These are phyloP conservation scores for Nephrocerus scutellatus DNA, from an alignment of 2,888 invertebrate species.

Conservation along the genomic window DNA sequence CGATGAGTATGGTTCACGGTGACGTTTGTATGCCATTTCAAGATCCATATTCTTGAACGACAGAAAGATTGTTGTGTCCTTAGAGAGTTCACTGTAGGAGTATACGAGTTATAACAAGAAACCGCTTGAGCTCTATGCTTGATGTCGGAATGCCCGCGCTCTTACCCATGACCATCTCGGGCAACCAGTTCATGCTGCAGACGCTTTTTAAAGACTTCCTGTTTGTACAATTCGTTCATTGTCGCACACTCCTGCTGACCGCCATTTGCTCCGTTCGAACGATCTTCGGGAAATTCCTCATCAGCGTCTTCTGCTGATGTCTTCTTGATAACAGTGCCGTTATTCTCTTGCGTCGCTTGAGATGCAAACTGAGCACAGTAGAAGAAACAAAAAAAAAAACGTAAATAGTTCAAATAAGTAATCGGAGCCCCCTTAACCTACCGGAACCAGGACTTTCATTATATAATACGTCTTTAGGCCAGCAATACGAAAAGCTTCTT, in stretches of 20 bases:
- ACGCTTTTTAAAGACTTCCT: slow-evolving; percentile 70
- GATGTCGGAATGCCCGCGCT: slow-evolving; percentile 28
- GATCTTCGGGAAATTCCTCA: slow-evolving; percentile 21
- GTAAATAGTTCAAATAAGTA: background rate
- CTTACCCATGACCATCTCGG: slow-evolving; percentile 74
- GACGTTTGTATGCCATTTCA: slow-evolving; percentile 60
- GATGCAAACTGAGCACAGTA: background rate
- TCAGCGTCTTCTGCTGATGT: slow-evolving; percentile 15
- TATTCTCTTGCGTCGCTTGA: background rate
- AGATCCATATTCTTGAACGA: slow-evolving; percentile 60
- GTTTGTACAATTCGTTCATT: slow-evolving; percentile 48
- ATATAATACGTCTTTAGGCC: slow-evolving; percentile 91
- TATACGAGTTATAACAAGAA: slow-evolving; percentile 3
- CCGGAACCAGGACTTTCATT: slow-evolving; percentile 74
- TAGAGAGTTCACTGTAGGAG: slow-evolving; percentile 50
- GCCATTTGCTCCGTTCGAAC: slow-evolving; percentile 41
- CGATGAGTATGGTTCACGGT: slow-evolving; percentile 60
- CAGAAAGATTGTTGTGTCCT: slow-evolving; percentile 59
- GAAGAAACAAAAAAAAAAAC: slow-evolving; percentile 1
- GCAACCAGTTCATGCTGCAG: slow-evolving; percentile 77
- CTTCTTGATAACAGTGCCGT: background rate
- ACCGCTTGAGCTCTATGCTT: too few relatives aligned
- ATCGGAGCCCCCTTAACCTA: slow-evolving; percentile 51
- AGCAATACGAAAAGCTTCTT: slow-evolving; percentile 80
- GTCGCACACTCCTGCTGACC: slow-evolving; percentile 47